Evolutionary conservation across 2,888 invertebrate genomes (phyloP).

Genomic region (Temnothorax ravouxi): DNA sequence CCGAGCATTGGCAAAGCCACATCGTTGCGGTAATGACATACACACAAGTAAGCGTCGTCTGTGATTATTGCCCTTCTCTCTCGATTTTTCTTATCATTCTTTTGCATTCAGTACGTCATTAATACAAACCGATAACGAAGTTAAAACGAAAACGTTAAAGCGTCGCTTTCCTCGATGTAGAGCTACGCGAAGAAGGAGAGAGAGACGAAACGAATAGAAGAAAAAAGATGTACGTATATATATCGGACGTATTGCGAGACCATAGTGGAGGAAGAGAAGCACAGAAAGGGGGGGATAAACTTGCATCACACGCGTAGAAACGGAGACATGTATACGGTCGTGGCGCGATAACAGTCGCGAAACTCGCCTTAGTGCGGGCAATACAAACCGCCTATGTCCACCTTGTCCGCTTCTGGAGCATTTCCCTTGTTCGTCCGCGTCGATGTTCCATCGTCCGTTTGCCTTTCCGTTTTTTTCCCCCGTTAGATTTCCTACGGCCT

Average conservation of each 20-base stretch:
- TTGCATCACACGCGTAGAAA: constrained; percentile 16
- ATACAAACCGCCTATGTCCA: constrained; percentile 31
- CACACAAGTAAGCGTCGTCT: not conserved
- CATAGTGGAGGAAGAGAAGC: not conserved
- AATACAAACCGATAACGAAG: constrained; percentile 45
- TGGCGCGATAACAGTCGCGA: constrained; percentile 40
- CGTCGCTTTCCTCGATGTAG: not conserved
- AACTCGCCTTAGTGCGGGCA: constrained; percentile 8
- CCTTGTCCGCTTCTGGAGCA: not conserved
- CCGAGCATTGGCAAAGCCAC: not conserved
- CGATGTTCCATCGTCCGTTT: not conserved
- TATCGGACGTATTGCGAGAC: constrained; percentile 6
- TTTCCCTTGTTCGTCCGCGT: not conserved
- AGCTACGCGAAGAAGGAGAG: not conserved
- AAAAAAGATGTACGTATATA: not conserved
- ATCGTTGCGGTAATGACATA: constrained; percentile 9
- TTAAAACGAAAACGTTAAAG: not conserved
- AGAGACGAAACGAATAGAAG: constrained; percentile 1
- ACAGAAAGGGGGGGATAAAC: constrained; percentile 16
- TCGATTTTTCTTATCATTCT: not conserved
- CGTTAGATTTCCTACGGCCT: not conserved
- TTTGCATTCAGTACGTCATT: constrained; percentile 8
- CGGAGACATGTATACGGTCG: constrained; percentile 13
- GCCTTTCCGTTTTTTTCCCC: not conserved
- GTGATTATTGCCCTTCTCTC: constrained; percentile 7